Base-by-base conservation (phyloP, 92 coral and sea anemone species). In the Zoanthus sansibaricus region DNA sequence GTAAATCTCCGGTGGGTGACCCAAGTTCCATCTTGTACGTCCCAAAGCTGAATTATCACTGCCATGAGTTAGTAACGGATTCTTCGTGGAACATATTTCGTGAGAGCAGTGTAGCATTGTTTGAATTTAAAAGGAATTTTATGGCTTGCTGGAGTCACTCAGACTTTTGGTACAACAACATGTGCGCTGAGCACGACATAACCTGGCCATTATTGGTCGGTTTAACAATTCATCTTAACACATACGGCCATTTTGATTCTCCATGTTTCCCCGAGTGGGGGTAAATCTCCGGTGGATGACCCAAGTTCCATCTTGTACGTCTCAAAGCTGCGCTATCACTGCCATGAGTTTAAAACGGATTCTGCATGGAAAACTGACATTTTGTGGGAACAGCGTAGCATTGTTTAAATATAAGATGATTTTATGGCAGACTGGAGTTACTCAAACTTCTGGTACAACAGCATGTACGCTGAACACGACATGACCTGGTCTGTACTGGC, bases 1-100 rank as follows among this genome's bases (percentile, higher is more conserved):
- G 76, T 80, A 83, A 92, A 87, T 80, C 96, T 89, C 77, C 99
- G 92, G 89, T 93, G 95, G 14, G 99, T 95, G 83, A 97, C 91
- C 90, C 93, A 97, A 93, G 95, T 98, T 1, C 99, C 99, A 59
- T 93, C 94, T 4, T 91, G 89, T 58, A 95, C 99, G 16, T 90
- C 96, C 55, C 99, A 98, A 76, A 89, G 86, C 77, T 97, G 99
- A 56, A 93, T 94, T 76, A 94, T 94, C 44, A 97, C 97, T 13
- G 99, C 98, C 88, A 94, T 92, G 56, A 97, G 91, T 79, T 79
- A 80, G 83, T 84, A 97, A 44, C 92, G 95, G 7, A 73, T 83
- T 62, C 94, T 91, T 18, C 30, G 47, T 7, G 55, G 16, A 21
- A 75, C n/a, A 54, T 16, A 46, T 21, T 52, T 51, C 7, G 5